Percentiles rank a stretch among this genome's conserved stretches.
phyloP scores from a whole-genome alignment of 2,888 invertebrate species.

The Imbricaverruca yamaguchii region DNA sequence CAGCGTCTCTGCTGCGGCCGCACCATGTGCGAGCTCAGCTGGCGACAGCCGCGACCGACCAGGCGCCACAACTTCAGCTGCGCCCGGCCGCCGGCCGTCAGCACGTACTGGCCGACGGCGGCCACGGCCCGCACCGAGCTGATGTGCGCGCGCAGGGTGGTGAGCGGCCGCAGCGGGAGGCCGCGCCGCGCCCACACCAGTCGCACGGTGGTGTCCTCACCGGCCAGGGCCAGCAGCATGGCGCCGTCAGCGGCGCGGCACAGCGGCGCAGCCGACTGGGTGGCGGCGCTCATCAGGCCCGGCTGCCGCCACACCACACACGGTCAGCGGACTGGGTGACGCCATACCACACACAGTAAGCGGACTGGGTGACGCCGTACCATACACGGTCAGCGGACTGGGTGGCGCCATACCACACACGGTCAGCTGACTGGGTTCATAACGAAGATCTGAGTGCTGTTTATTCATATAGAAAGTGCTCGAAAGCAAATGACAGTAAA shows the following conservation, averaged over 20 bases:
- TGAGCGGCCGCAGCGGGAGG: neutral
- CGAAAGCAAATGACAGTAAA: no score
- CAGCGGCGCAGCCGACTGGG: neutral
- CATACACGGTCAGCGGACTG: no score
- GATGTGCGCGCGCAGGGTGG: slow-evolving; percentile 1
- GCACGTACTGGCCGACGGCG: neutral
- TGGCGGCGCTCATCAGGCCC: neutral
- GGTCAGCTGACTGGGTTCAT: no score
- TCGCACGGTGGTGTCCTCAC: neutral
- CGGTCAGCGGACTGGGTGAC: no score
- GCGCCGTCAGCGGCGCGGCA: neutral
- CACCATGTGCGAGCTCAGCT: neutral
- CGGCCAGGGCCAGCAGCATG: neutral
- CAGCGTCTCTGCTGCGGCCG: neutral
- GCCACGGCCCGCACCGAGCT: neutral
- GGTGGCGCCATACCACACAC: no score
- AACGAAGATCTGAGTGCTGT: no score
- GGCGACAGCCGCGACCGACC: neutral
- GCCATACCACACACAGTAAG: no score
- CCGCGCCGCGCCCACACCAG: neutral
- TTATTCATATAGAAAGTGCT: no score
- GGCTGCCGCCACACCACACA: neutral
- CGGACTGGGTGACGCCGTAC: no score
- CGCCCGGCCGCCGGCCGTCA: slow-evolving; percentile 1
- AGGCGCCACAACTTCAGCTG: neutral